Base-by-base conservation (phyloP, 2,797 vertebrate genomes). In the Rhadinocentrus ornatus region DNA sequence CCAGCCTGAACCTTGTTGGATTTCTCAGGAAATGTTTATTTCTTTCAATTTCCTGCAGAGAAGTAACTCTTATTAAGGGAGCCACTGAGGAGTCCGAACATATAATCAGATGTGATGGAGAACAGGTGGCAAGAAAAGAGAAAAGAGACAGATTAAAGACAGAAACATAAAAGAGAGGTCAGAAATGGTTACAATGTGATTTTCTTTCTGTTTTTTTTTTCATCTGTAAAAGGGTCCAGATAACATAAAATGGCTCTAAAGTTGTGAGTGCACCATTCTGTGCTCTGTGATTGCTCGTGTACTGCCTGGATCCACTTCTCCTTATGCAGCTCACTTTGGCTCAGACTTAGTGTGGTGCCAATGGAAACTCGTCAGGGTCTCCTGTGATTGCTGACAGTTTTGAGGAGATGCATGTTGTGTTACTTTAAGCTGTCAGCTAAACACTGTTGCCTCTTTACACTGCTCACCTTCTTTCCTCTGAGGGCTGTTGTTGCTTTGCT, bases 11-110 rank as follows among this genome's bases (percentile, higher is more conserved):
- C 73, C 70, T 91, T 92, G 91, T 93, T 91, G 82, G 74, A 92
- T 93, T 93, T 70, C 77, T 79, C 71, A 24, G 62, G 73, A 91
- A 89, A 87, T 90, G 73, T 93, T 93, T 92, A 89, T 92, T 90
- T 84, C 76, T 76, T 77, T 78, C 74, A 67, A 65, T 69, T 65
- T 75, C 77, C 86, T 62, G 26, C 88, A 79, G 88, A 92, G 88
- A 87, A 85, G 79, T 44, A 75, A 77, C 76, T 82, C 81, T 87
- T 91, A 93, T 90, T 88, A 87, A 88, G 77, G 64, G 60, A 81
- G 74, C 61, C 80, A 76, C 72, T 55, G 64, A 80, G 77, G 85
- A 75, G 81, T 75, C 75, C 12, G 26, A 75, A 71, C 62, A 68
- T 59, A 69, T 62, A 73, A 77, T 82, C 77, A 77, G 48, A 72